These are phyloP conservation scores for Scaptomyza flava DNA, from an alignment of 2,888 invertebrate species.

Conservation along the genomic window DNA sequence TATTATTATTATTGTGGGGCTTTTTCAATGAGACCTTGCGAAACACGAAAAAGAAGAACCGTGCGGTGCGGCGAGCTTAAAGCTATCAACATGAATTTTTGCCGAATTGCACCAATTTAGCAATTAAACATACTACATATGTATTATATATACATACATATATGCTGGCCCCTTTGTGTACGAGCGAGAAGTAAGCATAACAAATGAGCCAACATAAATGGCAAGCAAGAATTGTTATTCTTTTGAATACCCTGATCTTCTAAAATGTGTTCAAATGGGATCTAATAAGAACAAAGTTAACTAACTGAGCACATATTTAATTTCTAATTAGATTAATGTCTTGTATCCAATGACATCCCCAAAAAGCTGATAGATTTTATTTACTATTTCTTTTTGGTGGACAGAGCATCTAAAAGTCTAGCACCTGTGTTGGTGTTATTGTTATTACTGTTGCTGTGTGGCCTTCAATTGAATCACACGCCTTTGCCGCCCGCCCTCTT, in stretches of 20 bases:
- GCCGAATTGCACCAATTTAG: constrained; percentile 78
- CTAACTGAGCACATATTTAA: no score
- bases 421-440: constrained; percentile 15
- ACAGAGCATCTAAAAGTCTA: constrained; percentile 2
- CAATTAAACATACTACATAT: constrained; percentile 69
- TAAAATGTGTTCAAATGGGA: no score
- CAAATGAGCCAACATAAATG: constrained; percentile 69
- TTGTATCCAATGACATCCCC: no score
- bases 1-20: constrained; percentile 32
- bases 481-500: constrained; percentile 36
- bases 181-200: constrained; percentile 36
- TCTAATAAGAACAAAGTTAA: no score
- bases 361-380: background rate
- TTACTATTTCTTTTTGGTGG: no score
- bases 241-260: constrained; percentile 25
- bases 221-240: constrained; percentile 52
- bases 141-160: constrained; percentile 29
- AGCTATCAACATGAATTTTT: constrained; percentile 71
- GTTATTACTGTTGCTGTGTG: constrained; percentile 46
- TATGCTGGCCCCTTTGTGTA: constrained; percentile 35
- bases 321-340: no score
- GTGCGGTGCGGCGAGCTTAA: constrained; percentile 11
- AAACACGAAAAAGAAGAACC: constrained; percentile 42
- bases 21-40: constrained; percentile 62
- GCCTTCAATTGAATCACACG: constrained; percentile 71